Base-by-base conservation (phyloP, 2,888 invertebrate genomes). In the Agriopis leucophaearia region DNA sequence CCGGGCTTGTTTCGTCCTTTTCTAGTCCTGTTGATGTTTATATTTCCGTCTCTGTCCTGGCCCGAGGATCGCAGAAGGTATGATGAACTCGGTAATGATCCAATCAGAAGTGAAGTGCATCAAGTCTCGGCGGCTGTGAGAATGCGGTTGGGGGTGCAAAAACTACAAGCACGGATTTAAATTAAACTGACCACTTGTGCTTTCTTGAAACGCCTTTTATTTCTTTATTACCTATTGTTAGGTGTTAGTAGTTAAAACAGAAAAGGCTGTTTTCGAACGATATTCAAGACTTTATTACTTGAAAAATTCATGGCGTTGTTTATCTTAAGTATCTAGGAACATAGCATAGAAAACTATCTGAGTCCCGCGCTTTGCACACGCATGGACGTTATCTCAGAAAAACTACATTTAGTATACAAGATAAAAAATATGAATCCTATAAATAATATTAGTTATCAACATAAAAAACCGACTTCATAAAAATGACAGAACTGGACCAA, bases 21-120 rank as follows among this genome's bases (percentile, higher is more conserved):
- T 87, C 86, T 61, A 50, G 76, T 77, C 69, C 66, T 61, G 8
- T 59, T 62, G 64, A 35, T 45, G 40, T 51, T 66, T 66, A 76
- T 86, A 83, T 78, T 67, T 77, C 73, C 66, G 76, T 92, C 92
- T 84, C 88, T 81, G 75, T 93, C 89, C 71, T 77, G 80, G 88
- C 88, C 88, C 78, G 90, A 88, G 91, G 91, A 91, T 91, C 90
- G 92, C 91, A 87, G 88, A 88, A 89, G 89, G 92, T 92, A 94
- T 94, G 93, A 94, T 94, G 94, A 94, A 92, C 94, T 92, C 93
- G 91, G 94, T 94, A 94, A 94, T 94, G 94, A 94, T 93, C 94
- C 94, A 94, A 94, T 94, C 94, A 94, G 89, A 94, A 92, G 83
- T 93, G 93, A 94, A 92, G 91, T 92, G 92, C 94, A 92, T 93